phyloP scores from a whole-genome alignment of 92 coral and sea anemone genomes.

The Isaurus tuberculatus region DNA sequence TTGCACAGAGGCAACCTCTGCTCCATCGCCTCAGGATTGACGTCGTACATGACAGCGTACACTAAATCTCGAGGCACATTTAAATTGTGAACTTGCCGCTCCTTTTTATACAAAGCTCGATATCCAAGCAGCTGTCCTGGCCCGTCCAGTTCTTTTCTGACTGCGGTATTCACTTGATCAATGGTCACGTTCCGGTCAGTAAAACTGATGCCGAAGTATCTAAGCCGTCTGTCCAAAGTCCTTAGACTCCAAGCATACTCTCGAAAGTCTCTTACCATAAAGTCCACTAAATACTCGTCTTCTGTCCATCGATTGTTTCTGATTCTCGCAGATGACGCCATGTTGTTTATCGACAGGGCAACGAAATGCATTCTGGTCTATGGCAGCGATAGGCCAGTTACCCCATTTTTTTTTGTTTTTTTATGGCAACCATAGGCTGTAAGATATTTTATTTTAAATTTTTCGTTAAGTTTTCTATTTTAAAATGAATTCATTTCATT shows the following conservation, averaged over 20 bases:
- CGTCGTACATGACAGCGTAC: slow-evolving; percentile 3
- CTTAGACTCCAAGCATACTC: not conserved
- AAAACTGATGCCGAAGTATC: not conserved
- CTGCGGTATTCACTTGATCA: not conserved
- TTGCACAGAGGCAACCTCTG: too few species aligned
- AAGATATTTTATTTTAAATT: too few species aligned
- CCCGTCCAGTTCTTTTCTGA: not conserved
- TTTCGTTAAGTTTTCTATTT: too few species aligned
- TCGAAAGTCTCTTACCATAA: not conserved
- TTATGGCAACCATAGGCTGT: slow-evolving; percentile 2
- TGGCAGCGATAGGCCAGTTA: not conserved
- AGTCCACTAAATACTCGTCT: not conserved
- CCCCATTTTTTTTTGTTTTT: not conserved
- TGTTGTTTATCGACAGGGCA: slow-evolving; percentile 2
- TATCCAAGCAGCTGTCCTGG: slow-evolving; percentile 3
- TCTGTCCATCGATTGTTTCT: not conserved
- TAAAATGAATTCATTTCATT: too few species aligned
- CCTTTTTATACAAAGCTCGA: slow-evolving; percentile 4
- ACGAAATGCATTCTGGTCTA: slow-evolving; percentile 1
- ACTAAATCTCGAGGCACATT: slow-evolving; percentile 2
- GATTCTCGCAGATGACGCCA: not conserved
- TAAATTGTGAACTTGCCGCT: not conserved
- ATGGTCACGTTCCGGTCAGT: not conserved
- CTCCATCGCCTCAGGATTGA: too few species aligned
- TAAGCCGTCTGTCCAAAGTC: not conserved